Base-by-base conservation (phyloP, 2,113 vertebrate genomes). In the Athene cunicularia region DNA sequence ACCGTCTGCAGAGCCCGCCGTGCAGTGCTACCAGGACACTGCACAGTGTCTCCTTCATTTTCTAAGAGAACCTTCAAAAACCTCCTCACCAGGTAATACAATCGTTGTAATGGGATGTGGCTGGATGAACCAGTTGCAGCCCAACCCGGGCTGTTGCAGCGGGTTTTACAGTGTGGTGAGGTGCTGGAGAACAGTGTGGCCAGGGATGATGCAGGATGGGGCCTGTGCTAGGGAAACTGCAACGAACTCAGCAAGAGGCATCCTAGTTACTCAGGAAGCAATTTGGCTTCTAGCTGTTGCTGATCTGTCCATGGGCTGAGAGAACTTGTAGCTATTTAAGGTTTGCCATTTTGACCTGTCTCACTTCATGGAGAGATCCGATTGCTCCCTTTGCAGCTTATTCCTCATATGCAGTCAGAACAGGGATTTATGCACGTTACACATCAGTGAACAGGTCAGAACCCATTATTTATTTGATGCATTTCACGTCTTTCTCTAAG, bases 331-430 rank as follows among this genome's bases (percentile, higher is more conserved):
- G 73, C 84, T 94, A 55, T 85, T 91, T 81, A 58, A 81, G 73
- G 70, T 77, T 89, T 91, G 88, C 85, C 81, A 52, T 71, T 90
- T 52, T 81, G 60, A 79, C 68, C 72, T 9, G n/a, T 10, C 26
- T 35, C 90, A 15, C 64, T 80, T 23, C 18, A 5, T 1, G 12
- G 64, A 43, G 60, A 91, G 86, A 84, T 89, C 76, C 11, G 3
- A 39, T 56, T 56, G 73, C 91, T 94, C 82, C 43, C 91, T 90
- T 72, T 20, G 43, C 89, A 91, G 80, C 73, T 82, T n/a, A 3
- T n/a, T 88, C 72, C 75, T 53, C 86, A 77, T 11, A 1, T 7
- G 62, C 2, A 8, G 62, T 22, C 74, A 52, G 24, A 90, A 37
- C 43, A 84, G 73, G 35, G 68, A 14, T 33, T 49, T 43, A 18